A percentile compares a stretch with the other conserved stretches of the same genome.
Conservation (phyloP, 2,797 vertebrate species). For the Sorex maritimensis region DNA sequence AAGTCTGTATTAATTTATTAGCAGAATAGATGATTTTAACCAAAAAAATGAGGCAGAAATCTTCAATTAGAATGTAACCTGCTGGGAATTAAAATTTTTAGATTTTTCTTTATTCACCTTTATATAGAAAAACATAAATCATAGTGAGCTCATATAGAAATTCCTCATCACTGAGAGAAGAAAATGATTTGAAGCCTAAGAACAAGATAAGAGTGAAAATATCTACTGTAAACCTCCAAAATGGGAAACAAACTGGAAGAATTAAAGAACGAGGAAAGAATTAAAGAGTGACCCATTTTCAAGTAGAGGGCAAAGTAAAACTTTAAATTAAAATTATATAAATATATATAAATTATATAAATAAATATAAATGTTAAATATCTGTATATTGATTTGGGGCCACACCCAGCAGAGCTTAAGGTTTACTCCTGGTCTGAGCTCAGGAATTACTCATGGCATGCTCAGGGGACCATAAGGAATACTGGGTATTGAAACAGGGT, state of each 20-base stretch:
- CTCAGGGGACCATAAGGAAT: too few relatives aligned
- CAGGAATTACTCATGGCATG: too few relatives aligned
- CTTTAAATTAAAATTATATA: not conserved
- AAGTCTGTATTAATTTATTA: not conserved
- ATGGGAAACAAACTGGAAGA: slow-evolving; percentile 2
- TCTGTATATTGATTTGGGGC: too few relatives aligned
- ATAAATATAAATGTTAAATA: too few relatives aligned
- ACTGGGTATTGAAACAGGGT: too few relatives aligned
- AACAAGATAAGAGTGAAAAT: not conserved
- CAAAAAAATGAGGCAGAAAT: not conserved
- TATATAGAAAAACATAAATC: slow-evolving; percentile 29
- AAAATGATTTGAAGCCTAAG: slow-evolving; percentile 44
- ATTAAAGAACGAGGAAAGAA: not conserved
- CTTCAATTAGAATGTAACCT: not conserved
- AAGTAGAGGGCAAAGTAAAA: slow-evolving; percentile 31
- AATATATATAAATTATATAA: too few relatives aligned
- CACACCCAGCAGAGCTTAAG: too few relatives aligned
- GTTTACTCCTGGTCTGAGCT: too few relatives aligned
- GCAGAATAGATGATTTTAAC: not conserved
- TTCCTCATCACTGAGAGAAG: not conserved
- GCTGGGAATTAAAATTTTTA: not conserved
- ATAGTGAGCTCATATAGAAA: slow-evolving; percentile 7
- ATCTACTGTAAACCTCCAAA: slow-evolving; percentile 14
- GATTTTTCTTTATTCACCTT: slow-evolving; percentile 24
- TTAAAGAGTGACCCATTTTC: slow-evolving; percentile 13